Conservation (phyloP, 2,113 vertebrate species). For the Synchiropus splendidus region DNA sequence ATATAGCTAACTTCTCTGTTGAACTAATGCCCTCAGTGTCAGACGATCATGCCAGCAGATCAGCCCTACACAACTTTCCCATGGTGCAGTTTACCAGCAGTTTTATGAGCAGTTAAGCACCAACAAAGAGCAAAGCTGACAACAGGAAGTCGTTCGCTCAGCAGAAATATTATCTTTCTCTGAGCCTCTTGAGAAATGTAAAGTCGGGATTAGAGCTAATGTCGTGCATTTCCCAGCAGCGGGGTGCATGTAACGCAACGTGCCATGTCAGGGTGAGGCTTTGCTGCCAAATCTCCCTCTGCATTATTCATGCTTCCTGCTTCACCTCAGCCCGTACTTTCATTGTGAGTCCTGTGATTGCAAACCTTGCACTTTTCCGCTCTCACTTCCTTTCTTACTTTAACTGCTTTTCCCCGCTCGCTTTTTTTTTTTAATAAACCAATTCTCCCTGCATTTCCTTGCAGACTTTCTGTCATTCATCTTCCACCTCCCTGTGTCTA, state of each 20-base stretch:
- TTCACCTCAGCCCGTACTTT: slow-evolving; percentile 23
- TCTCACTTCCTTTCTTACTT: slow-evolving; percentile 1
- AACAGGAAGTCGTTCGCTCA: too few species aligned
- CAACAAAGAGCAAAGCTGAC: too few species aligned
- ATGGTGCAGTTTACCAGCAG: too few species aligned
- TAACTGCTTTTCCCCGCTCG: too few species aligned
- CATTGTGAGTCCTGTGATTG: slow-evolving; percentile 13
- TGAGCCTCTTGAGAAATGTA: neutral
- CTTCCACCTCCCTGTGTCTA: slow-evolving; percentile 7
- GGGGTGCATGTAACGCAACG: slow-evolving; percentile 3
- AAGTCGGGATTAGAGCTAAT: slow-evolving; percentile 12
- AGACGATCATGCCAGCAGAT: too few species aligned
- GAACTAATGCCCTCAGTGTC: too few species aligned
- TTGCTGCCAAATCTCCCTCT: slow-evolving; percentile 16
- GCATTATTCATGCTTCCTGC: slow-evolving; percentile 34
- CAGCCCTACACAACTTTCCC: too few species aligned
- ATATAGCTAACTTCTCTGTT: too few species aligned
- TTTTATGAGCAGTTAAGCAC: too few species aligned
- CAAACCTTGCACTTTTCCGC: slow-evolving; percentile 11
- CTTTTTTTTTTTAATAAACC: slow-evolving; percentile 2
- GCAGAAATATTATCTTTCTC: too few species aligned
- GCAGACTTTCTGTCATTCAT: slow-evolving; percentile 11
- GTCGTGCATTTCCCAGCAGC: neutral
- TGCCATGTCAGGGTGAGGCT: slow-evolving; percentile 7
- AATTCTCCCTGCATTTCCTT: slow-evolving; percentile 3